Conservation (phyloP, 2,797 vertebrate genomes). For the Dendrocincla tyrannina region DNA sequence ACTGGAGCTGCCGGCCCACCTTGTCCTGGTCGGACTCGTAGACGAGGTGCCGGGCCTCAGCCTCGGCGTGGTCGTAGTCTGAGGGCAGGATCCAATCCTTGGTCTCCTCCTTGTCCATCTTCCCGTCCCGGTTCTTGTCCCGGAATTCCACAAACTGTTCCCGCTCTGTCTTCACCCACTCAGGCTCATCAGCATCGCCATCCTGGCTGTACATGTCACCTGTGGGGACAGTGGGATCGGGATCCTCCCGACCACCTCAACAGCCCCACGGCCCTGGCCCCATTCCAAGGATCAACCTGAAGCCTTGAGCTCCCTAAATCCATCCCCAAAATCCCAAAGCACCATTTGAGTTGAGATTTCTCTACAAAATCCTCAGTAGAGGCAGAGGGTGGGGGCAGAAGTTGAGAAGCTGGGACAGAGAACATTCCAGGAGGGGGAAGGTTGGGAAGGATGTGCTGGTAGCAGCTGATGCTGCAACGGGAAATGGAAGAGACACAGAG, state of each 20-base stretch:
- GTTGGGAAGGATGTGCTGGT: neutral
- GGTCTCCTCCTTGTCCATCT: slow-evolving; percentile 92
- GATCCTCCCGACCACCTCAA: neutral
- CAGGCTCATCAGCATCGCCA: slow-evolving; percentile 82
- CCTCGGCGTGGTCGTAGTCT: slow-evolving; percentile 88
- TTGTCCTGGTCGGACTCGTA: slow-evolving; percentile 88
- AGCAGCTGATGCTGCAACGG: fast-evolving
- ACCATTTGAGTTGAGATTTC: neutral
- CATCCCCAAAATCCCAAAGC: neutral
- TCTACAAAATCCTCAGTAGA: fast-evolving
- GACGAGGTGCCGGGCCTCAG: slow-evolving; percentile 89
- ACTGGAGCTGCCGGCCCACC: slow-evolving; percentile 41
- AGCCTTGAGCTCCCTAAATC: neutral
- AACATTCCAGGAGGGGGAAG: neutral
- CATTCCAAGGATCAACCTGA: neutral
- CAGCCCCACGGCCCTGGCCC: fast-evolving
- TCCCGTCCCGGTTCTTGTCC: slow-evolving; percentile 92
- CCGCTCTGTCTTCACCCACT: slow-evolving; percentile 89
- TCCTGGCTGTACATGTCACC: slow-evolving; percentile 91
- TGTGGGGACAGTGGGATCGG: neutral
- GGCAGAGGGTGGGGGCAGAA: neutral
- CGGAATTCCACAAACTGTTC: slow-evolving; percentile 90
- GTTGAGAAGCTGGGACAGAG: neutral
- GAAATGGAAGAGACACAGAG: neutral
- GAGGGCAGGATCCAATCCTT: slow-evolving; percentile 94